Evolutionary conservation across 64 coral and sea anemone genomes (phyloP), one percentile per base, ranked within the genome.

Genomic region (Montipora foliosa): DNA sequence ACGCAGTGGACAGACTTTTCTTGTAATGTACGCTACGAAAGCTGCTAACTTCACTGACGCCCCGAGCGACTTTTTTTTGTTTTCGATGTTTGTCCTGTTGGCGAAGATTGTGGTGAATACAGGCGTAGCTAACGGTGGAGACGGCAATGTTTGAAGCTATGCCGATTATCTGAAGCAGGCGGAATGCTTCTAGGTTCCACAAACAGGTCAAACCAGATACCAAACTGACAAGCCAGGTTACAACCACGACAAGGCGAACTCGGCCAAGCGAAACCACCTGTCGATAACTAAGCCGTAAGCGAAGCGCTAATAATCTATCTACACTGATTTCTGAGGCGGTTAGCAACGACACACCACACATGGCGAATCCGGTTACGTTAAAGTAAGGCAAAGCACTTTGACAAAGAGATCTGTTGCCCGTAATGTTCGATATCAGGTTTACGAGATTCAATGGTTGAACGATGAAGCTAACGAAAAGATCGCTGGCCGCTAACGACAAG

Each of bases 321-420:
- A 86, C 64, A 50, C 82, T 86, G 82, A 86, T 86, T 66, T 86
- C 82, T 22, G 82, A 49, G 5, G 82, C 47, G 16, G 82, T 86
- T 14, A 86, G 66, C 15, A 86, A 45, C 11, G 82, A 86, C 48
- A 86, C 46, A 4, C 82, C 45, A 7, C 37, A 71, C 82, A 86
- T 49, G 17, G 82, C 8, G 44, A 86, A 86, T 64, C 82, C 82
- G 17, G 50, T 3, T 3, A 86, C 47, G 15, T 86, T 46, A 19
- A 49, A 14, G 49, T 86, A 86, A 67, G 82, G 82, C 15, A 86
- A 10, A 37, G n/a, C 1, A 44, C 45, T 51, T 12, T 17, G 68
- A 45, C 82, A 86, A 10, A 86, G 66, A 13, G 66, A 44, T 10
- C 37, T 44, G 10, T 86, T 48, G n/a, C 82, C 82, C 9, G 64